Conservation (phyloP, 2,888 invertebrate genomes). For the Gibbula magus region DNA sequence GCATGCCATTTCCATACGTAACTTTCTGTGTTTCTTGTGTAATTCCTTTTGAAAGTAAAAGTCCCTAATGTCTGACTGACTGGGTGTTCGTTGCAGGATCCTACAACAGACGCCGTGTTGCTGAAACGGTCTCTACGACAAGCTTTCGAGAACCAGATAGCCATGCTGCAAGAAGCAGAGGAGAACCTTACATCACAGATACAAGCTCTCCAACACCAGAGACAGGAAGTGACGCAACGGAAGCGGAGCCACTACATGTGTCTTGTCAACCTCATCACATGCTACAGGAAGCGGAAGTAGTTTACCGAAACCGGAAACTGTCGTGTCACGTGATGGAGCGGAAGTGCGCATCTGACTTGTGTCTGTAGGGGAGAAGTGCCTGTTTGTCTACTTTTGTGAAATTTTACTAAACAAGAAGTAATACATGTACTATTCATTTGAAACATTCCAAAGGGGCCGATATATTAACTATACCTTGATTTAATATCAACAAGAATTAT, state of each 20-base stretch:
- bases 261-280: conserved; percentile 31
- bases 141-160: conserved; percentile 22
- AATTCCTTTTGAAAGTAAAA: too few species aligned
- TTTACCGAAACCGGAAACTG: neutral
- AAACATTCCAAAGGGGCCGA: too few species aligned
- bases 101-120: neutral
- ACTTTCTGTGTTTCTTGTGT: too few species aligned
- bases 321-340: neutral
- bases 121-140: conserved; percentile 14
- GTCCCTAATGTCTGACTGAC: too few species aligned
- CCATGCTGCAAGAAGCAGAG: conserved; percentile 22
- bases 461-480: too few species aligned
- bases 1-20: too few species aligned
- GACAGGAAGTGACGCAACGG: conserved; percentile 10
- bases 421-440: too few species aligned
- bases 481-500: too few species aligned
- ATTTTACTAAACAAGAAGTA: too few species aligned
- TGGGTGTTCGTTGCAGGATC: neutral
- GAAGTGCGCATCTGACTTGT: neutral
- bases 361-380: conserved; percentile 5
- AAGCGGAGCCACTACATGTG: conserved; percentile 29
- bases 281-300: conserved; percentile 29
- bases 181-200: conserved; percentile 21
- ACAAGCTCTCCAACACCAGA: conserved; percentile 6
- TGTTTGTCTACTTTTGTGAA: neutral